These are phyloP conservation scores for Phyllotreta cruciferae DNA, from an alignment of 2,888 invertebrate species.

Conservation along the genomic window DNA sequence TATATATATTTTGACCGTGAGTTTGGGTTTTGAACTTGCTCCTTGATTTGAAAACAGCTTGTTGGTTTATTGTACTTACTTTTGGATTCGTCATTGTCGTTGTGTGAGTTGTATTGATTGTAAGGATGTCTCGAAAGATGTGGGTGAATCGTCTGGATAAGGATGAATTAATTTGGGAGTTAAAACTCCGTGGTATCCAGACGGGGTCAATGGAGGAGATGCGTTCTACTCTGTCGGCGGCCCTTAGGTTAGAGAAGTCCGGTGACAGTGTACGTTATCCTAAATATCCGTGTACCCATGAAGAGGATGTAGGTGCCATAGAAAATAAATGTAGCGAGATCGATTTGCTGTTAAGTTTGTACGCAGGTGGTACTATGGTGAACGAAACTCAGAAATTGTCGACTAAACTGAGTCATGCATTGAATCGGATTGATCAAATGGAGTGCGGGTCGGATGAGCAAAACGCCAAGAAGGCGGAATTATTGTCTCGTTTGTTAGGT, in stretches of 20 bases:
- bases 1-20: too few species aligned
- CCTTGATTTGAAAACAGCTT: too few species aligned
- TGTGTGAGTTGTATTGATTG: too few species aligned
- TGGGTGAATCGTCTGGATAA: conserved; percentile 15
- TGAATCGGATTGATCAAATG: conserved; percentile 22
- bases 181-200: conserved; percentile 18
- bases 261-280: conserved; percentile 13
- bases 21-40: too few species aligned
- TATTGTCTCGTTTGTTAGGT: conserved; percentile 1
- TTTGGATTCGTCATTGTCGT: too few species aligned
- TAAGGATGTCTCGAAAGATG: conserved; percentile 17
- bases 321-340: conserved; percentile 2
- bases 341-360: neutral
- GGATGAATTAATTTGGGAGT: conserved; percentile 22
- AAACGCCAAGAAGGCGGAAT: conserved; percentile 1
- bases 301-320: conserved; percentile 18
- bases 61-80: too few species aligned
- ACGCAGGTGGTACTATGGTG: too few species aligned
- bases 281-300: conserved; percentile 16
- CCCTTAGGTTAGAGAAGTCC: conserved; percentile 15
- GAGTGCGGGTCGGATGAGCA: neutral
- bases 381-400: conserved; percentile 9
- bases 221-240: conserved; percentile 12
- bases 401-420: conserved; percentile 13
- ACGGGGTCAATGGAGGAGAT: conserved; percentile 1